phyloP scores from a whole-genome alignment of 2,888 invertebrate species.

The Ephialtes manifestator region DNA sequence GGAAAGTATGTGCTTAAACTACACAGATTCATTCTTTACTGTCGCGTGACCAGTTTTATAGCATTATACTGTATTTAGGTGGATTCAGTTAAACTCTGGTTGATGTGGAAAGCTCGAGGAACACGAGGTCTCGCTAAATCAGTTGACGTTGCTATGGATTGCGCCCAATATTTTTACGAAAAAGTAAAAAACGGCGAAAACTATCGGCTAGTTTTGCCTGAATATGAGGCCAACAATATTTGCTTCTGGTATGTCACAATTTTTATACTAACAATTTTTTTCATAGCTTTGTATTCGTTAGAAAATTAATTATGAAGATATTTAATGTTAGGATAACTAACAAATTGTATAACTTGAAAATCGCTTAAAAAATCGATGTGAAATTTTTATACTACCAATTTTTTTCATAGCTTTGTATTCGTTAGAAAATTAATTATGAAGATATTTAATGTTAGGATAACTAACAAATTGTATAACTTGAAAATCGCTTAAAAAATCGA shows the following conservation, averaged over 20 bases:
- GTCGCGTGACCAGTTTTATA: not conserved
- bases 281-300: not conserved
- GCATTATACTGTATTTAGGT: slow-evolving; percentile 85
- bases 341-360: too few species aligned
- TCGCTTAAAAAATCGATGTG: too few species aligned
- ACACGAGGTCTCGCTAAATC: slow-evolving; percentile 88
- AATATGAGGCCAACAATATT: slow-evolving; percentile 92
- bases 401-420: not conserved
- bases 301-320: too few species aligned
- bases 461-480: too few species aligned
- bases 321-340: too few species aligned
- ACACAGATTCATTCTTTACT: slow-evolving; percentile 10
- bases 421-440: too few species aligned
- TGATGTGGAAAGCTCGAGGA: slow-evolving; percentile 95
- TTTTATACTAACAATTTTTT: not conserved
- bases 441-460: too few species aligned
- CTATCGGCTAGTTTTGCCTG: slow-evolving; percentile 89
- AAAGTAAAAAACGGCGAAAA: slow-evolving; percentile 87
- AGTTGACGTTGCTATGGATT: slow-evolving; percentile 90
- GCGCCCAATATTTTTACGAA: slow-evolving; percentile 88
- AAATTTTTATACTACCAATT: not conserved
- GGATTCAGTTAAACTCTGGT: slow-evolving; percentile 97
- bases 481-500: too few species aligned
- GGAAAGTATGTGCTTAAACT: slow-evolving; percentile 88
- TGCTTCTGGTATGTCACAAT: slow-evolving; percentile 96